Evolutionary conservation across 2,797 vertebrate species (phyloP).

Genomic region (Sparus aurata): DNA sequence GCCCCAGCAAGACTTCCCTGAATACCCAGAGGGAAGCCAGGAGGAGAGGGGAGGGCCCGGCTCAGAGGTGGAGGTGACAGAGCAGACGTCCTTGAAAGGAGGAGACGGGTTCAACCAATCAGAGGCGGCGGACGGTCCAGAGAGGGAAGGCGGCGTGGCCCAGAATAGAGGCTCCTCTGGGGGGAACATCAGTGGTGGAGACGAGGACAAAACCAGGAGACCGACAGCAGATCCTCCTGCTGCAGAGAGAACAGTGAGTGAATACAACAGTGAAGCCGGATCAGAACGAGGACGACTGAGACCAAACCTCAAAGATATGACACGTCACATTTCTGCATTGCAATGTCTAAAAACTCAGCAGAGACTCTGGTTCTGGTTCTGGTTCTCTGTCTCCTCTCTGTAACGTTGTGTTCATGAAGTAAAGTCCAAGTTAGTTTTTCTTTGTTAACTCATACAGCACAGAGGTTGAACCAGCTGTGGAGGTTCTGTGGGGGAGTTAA

Average conservation of each 20-base stretch:
- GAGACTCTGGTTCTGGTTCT: too few relatives aligned
- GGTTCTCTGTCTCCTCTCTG: too few relatives aligned
- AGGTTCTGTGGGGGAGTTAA: too few relatives aligned
- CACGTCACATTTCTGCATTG: too few relatives aligned
- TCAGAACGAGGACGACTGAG: too few relatives aligned
- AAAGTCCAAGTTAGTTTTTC: neutral
- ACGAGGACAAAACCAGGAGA: slow-evolving; percentile 11
- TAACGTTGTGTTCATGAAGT: too few relatives aligned
- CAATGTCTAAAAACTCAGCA: too few relatives aligned
- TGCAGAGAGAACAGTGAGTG: slow-evolving; percentile 60
- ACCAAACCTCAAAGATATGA: too few relatives aligned
- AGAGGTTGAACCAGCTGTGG: too few relatives aligned
- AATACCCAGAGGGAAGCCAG: slow-evolving; percentile 83
- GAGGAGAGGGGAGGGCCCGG: slow-evolving; percentile 72
- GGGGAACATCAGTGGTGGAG: slow-evolving; percentile 21
- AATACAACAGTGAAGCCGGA: too few relatives aligned
- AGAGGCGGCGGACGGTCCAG: slow-evolving; percentile 62
- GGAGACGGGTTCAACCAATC: slow-evolving; percentile 82
- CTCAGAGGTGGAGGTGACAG: slow-evolving; percentile 59
- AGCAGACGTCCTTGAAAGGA: slow-evolving; percentile 74
- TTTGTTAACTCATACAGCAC: neutral
- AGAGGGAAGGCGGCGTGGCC: slow-evolving; percentile 21
- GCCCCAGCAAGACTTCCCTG: slow-evolving; percentile 75
- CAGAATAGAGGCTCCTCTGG: slow-evolving; percentile 34
- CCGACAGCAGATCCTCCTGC: slow-evolving; percentile 10